phyloP scores from a whole-genome alignment of 2,113 vertebrate genomes.

The Pipra filicauda region DNA sequence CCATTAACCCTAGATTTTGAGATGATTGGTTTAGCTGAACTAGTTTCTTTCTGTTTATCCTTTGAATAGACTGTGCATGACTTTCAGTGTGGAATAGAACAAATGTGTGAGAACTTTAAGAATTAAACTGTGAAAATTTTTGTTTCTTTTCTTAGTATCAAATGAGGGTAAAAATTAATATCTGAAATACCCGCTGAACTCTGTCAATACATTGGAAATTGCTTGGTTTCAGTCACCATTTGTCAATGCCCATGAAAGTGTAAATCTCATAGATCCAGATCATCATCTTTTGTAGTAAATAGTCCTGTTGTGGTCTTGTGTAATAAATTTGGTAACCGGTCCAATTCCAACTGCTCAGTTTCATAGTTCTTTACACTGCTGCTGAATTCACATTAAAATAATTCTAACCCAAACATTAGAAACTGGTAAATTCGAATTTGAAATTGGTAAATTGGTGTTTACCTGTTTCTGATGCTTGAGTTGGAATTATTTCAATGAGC shows the following conservation, averaged over 20 bases:
- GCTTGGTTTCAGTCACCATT: neutral
- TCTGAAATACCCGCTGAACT: neutral
- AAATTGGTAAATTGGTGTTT: neutral
- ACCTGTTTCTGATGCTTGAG: neutral
- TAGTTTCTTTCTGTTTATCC: neutral
- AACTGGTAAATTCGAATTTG: neutral
- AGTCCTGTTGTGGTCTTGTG: neutral
- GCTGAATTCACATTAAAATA: neutral
- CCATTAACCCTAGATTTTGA: neutral
- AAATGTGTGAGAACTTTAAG: neutral
- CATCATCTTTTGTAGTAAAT: neutral
- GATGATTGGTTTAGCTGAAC: neutral
- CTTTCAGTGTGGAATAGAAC: neutral
- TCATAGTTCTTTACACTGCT: neutral
- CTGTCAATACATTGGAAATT: neutral
- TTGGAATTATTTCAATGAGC: neutral
- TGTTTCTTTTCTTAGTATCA: neutral
- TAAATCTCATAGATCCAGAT: neutral
- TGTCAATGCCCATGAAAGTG: neutral
- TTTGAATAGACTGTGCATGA: neutral
- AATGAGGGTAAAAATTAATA: neutral
- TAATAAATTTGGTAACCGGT: neutral
- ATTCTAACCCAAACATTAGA: neutral
- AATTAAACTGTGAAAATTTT: neutral
- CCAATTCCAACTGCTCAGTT: neutral